Conservation (phyloP, 2,113 vertebrate species). For the Alethe diademata region DNA sequence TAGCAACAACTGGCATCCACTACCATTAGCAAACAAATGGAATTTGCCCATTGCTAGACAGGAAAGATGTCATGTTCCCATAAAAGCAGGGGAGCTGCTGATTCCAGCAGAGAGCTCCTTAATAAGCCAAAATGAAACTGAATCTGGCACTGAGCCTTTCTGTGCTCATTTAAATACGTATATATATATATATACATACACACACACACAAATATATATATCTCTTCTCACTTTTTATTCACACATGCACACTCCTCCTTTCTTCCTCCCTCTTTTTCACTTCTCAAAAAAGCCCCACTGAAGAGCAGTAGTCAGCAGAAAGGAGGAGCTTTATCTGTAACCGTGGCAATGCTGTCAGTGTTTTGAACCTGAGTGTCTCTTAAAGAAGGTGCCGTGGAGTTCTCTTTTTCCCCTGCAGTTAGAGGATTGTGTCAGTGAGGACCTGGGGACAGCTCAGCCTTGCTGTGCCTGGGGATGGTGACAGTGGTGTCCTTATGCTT, state of each 20-base stretch:
- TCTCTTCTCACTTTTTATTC: background rate
- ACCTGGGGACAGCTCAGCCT: background rate
- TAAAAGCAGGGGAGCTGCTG: background rate
- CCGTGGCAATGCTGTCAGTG: accelerated
- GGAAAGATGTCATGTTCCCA: background rate
- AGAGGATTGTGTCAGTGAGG: background rate
- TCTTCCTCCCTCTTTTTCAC: background rate
- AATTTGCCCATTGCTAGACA: background rate
- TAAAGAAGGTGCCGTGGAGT: background rate
- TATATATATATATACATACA: accelerated
- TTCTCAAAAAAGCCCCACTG: background rate
- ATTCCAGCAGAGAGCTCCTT: background rate
- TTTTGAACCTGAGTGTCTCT: background rate
- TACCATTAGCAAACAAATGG: background rate
- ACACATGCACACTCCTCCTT: background rate
- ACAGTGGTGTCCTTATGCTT: background rate
- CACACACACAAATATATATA: accelerated
- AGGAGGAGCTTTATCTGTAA: background rate
- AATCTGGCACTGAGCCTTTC: background rate
- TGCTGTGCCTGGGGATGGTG: background rate
- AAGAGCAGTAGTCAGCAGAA: background rate
- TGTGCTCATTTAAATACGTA: background rate
- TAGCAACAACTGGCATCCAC: accelerated
- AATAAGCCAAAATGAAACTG: background rate
- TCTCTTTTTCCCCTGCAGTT: background rate